Base-by-base conservation (phyloP, 2,797 vertebrate genomes). In the Onychomys leucogaster region DNA sequence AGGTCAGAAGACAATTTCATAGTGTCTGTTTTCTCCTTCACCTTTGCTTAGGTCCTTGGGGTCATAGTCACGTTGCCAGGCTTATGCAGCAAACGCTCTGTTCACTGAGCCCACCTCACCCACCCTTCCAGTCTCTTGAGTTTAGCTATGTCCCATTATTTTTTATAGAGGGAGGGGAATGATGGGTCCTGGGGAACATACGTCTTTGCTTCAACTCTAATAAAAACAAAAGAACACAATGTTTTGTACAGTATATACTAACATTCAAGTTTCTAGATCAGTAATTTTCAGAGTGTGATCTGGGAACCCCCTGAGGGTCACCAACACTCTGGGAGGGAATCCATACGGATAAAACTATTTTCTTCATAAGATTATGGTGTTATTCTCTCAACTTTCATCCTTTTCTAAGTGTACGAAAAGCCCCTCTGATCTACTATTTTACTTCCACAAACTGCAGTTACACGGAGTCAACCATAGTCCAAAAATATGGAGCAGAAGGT, bases 121-220 rank as follows among this genome's bases (percentile, higher is more conserved):
- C 6, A 8, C 55, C 16, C 67, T 19, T 13, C 2, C 37, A 57
- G 2, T 61, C 21, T 84, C 84, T 88, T 75, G n/a, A 85, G 86
- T 88, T 91, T 93, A 94, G 43, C 52, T 69, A 23, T 43, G n/a
- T 85, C 29, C 9, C 59, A 19, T 84, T 84, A 80, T 37, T 89
- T 67, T 61, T 37, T 81, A 57, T 55, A 16, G 49, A 5, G 2
- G 1, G 7, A n/a, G 37, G 29, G 6, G 10, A 10, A n/a, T 59
- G 23, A 49, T 73, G n/a, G 29, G 17, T 59, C 65, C 55, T 49
- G 41, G 29, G 52, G 75, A 80, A 80, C 73, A 78, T n/a, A 32
- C 4, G 25, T 43, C 52, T 52, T 94, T 89, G 65, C 34, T 83
- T 94, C 59, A 92, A 46, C 37, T 81, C 34, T 83, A 71, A 73